Evolutionary conservation across 2,113 vertebrate species (phyloP).

Genomic region (Microcebus griseorufus): DNA sequence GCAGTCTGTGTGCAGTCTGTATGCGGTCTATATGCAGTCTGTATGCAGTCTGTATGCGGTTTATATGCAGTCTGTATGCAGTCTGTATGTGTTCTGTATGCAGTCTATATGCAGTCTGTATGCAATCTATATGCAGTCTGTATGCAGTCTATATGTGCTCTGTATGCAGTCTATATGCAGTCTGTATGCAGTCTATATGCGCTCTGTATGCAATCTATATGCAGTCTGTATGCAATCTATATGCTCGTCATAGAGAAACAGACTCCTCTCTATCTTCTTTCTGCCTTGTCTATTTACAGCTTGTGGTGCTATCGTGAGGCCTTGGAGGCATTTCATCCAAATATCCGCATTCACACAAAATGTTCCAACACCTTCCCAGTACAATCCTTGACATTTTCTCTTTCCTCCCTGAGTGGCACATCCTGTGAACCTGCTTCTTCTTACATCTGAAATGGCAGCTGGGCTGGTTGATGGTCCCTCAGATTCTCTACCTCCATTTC

Average conservation of each 20-base stretch:
- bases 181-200: too few relatives aligned
- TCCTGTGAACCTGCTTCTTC: background rate
- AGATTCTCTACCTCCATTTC: background rate
- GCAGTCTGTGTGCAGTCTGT: too few relatives aligned
- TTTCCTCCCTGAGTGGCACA: background rate
- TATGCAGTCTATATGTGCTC: fast-evolving
- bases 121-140: too few relatives aligned
- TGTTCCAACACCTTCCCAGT: conserved; percentile 33
- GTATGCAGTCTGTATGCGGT: too few relatives aligned
- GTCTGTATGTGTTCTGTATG: too few relatives aligned
- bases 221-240: too few relatives aligned
- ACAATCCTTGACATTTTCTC: conserved; percentile 51
- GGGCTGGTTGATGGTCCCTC: background rate
- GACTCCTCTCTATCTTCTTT: background rate
- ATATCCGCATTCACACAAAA: conserved; percentile 38
- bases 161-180: too few relatives aligned
- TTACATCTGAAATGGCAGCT: background rate
- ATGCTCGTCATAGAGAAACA: background rate
- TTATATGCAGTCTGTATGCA: too few relatives aligned
- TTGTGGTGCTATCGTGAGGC: background rate
- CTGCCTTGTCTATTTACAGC: background rate
- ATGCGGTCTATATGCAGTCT: too few relatives aligned
- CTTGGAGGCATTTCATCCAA: conserved; percentile 40
- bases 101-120: too few relatives aligned
- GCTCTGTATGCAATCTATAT: too few relatives aligned